Evolutionary conservation across 2,888 invertebrate genomes (phyloP), one percentile per base, ranked within the genome.

Genomic region (Tricholauxania praeusta): DNA sequence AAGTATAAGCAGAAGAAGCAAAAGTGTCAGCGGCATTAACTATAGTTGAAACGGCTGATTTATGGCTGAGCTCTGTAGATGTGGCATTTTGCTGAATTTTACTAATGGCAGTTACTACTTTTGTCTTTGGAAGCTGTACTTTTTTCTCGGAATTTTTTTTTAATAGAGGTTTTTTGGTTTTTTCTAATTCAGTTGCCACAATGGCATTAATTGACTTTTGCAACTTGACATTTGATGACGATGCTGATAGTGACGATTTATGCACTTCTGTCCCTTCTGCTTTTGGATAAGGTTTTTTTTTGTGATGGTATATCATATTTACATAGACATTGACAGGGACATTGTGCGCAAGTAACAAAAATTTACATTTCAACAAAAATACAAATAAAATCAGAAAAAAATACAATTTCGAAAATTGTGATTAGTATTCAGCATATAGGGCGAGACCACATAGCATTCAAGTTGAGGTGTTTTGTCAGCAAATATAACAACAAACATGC

Each of bases 201-300:
- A 12, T n/a, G 53, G 12, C 28, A 17, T 32, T 53, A 66, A 55
- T 32, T 47, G 39, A 39, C 39, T 39, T 39, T 39, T 39, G 39
- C 39, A 39, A 10, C 39, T 10, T 39, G 39, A 1, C 39, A 39
- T 39, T 39, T 10, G 39, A 39, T 10, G 39, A 39, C 39, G 39
- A 39, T 39, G 39, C 39, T 39, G 39, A 39, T 39, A 39, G 39
- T 39, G 39, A 39, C 39, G 39, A 10, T 10, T 39, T 39, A 39
- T 8, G 68, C 59, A 68, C 68, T 49, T 49, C 28, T 59, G 68
- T 68, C 68, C 28, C 57, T 59, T 68, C 68, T 68, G 59, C 68
- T 57, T 60, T 39, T 22, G 28, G 28, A 28, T 28, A 28, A 28
- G 28, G 28, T 39, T 28, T 71, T 63, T 71, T 28, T 19, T 3